Conservation (phyloP, 2,797 vertebrate genomes). For the Gallirallus australis region DNA sequence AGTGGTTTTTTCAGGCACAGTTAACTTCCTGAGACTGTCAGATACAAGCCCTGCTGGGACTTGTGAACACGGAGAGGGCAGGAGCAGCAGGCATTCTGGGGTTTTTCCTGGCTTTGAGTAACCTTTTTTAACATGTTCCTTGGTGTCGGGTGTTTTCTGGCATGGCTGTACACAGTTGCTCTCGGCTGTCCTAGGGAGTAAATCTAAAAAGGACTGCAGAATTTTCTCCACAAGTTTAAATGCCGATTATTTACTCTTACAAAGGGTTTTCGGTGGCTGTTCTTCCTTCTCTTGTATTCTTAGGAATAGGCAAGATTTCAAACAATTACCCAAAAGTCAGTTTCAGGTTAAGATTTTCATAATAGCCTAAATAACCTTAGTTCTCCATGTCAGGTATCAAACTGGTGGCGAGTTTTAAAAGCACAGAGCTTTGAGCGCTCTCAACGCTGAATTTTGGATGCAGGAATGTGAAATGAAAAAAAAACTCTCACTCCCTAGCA, state of each 20-base stretch:
- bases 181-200: neutral
- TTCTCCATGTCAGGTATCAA: neutral
- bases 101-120: neutral
- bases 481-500: neutral
- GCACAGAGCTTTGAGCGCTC: neutral
- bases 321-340: neutral
- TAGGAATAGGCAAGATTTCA: neutral
- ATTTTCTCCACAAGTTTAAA: neutral
- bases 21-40: neutral
- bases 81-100: fast-evolving
- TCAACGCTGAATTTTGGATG: neutral
- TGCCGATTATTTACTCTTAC: neutral
- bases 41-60: neutral
- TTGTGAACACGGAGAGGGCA: neutral
- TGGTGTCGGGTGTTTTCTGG: neutral
- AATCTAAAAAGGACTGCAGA: neutral
- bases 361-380: neutral
- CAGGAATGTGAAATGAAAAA: neutral
- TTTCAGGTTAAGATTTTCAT: neutral
- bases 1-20: neutral
- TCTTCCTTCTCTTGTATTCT: neutral
- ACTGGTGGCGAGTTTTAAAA: neutral
- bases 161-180: neutral
- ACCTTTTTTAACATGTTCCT: neutral
- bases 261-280: neutral